These are phyloP conservation scores for Parazoanthus swiftii DNA, from an alignment of 92 coral and sea anemone species.

Conservation along the genomic window DNA sequence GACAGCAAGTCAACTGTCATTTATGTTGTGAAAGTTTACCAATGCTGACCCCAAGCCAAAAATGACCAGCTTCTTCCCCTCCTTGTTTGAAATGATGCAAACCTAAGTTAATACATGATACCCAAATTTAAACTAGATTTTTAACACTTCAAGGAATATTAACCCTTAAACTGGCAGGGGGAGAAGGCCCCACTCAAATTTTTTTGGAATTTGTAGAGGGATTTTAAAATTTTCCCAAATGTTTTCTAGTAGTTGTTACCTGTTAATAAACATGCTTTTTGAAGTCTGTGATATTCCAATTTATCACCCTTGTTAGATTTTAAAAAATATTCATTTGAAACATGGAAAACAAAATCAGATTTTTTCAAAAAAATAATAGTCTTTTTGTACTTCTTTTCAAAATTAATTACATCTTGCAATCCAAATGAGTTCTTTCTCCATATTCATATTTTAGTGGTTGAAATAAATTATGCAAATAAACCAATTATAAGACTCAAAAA, in stretches of 20 bases:
- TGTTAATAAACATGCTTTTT: not conserved
- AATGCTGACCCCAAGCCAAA: too few species aligned
- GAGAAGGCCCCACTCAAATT: not conserved
- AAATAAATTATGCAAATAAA: constrained; percentile 3
- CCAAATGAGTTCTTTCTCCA: constrained; percentile 8
- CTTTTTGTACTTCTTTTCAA: constrained; percentile 1
- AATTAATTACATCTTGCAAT: constrained; percentile 5
- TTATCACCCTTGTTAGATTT: not conserved
- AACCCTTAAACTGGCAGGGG: not conserved
- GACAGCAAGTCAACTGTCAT: too few species aligned
- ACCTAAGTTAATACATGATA: too few species aligned
- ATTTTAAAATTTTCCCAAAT: not conserved
- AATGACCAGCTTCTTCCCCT: too few species aligned
- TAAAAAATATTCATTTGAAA: not conserved
- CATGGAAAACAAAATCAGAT: not conserved
- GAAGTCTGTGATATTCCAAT: not conserved
- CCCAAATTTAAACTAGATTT: too few species aligned
- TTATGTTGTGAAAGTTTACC: too few species aligned
- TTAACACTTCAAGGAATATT: not conserved
- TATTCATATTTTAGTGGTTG: constrained; percentile 5
- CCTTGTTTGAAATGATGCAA: too few species aligned
- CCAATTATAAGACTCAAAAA: constrained; percentile 5
- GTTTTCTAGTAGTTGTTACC: not conserved
- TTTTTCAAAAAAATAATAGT: not conserved
- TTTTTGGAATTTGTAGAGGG: not conserved